These are phyloP conservation scores for Sigmodon hispidus DNA, from an alignment of 2,113 vertebrate species.

Conservation along the genomic window DNA sequence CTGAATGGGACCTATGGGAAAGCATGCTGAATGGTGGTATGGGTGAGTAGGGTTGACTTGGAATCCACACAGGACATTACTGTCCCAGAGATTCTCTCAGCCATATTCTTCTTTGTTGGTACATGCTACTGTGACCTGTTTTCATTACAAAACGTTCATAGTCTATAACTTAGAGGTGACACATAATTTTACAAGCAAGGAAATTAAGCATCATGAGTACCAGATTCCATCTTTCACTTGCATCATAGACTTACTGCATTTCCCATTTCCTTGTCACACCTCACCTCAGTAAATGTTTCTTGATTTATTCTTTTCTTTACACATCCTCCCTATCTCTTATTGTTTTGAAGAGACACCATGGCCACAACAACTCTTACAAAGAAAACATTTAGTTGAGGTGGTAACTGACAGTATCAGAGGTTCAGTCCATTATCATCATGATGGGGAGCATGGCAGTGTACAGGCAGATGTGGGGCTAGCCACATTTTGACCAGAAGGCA, in stretches of 20 bases:
- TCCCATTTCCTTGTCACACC: neutral
- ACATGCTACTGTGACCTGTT: neutral
- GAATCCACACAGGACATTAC: neutral
- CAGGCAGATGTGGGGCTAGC: no score
- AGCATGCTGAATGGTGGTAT: neutral
- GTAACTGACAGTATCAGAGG: no score
- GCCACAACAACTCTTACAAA: no score
- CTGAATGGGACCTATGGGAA: neutral
- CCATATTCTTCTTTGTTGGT: neutral
- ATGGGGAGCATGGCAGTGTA: no score
- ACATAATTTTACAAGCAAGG: neutral
- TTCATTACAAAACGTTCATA: conserved; percentile 7
- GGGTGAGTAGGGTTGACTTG: neutral
- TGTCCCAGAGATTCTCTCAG: neutral
- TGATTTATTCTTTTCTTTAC: neutral
- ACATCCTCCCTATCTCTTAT: neutral
- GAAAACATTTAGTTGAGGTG: no score
- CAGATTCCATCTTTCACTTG: neutral
- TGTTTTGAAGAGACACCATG: no score
- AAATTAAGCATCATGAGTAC: neutral
- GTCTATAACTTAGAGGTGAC: neutral
- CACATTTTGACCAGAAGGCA: no score
- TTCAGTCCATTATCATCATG: no score
- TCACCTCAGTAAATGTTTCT: neutral
- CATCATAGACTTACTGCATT: neutral